Conservation (phyloP, 2,888 invertebrate species). For the Leptopilina syphax region DNA sequence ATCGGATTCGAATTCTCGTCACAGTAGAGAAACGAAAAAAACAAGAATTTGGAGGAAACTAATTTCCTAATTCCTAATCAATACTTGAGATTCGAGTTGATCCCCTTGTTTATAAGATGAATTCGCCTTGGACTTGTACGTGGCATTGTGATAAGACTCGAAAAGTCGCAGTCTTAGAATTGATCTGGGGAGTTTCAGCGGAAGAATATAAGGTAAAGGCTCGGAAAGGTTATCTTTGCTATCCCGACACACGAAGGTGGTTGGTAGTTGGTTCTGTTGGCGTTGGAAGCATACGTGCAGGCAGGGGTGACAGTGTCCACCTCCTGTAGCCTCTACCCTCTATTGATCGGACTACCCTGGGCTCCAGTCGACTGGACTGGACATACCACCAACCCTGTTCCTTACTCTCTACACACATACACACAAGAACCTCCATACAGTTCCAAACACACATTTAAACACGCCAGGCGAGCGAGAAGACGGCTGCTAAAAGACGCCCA, state of each 20-base stretch:
- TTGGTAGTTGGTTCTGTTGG: constrained; percentile 24
- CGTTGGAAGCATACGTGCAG: constrained; percentile 32
- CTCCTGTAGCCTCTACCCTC: constrained; percentile 76
- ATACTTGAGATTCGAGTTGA: not conserved
- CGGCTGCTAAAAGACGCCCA: constrained; percentile 71
- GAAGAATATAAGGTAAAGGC: constrained; percentile 19
- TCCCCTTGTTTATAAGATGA: constrained; percentile 25
- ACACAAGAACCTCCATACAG: not conserved
- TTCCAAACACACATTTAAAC: constrained; percentile 42
- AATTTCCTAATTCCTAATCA: constrained; percentile 3
- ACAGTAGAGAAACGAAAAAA: too few relatives aligned
- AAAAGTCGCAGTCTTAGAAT: constrained; percentile 6
- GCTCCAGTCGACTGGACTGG: constrained; percentile 75
- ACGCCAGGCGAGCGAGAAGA: constrained; percentile 52
- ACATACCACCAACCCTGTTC: constrained; percentile 62
- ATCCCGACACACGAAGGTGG: constrained; percentile 24
- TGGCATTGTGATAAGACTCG: constrained; percentile 18
- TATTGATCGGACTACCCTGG: constrained; percentile 76
- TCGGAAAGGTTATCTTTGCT: constrained; percentile 31
- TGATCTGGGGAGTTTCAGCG: constrained; percentile 25
- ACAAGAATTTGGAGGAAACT: too few relatives aligned
- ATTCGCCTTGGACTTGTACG: not conserved
- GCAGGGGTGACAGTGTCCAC: constrained; percentile 67
- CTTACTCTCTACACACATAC: constrained; percentile 47
- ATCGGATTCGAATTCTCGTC: too few relatives aligned